These are phyloP conservation scores for Polyergus mexicanus DNA, from an alignment of 1,140 invertebrate genomes.

Conservation along the genomic window DNA sequence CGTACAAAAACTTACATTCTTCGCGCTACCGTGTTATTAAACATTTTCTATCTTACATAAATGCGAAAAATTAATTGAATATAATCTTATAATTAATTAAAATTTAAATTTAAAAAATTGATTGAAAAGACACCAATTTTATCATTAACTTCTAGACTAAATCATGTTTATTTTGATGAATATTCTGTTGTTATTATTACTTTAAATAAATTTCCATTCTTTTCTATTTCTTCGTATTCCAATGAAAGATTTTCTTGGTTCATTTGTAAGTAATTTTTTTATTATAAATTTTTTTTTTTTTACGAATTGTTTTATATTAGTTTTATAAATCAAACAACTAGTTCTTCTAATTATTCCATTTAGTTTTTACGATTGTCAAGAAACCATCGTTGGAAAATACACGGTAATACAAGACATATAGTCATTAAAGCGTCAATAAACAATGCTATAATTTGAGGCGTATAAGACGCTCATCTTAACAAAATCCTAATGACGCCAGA, in stretches of 20 bases:
- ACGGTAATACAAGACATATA: not conserved
- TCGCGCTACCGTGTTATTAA: constrained; percentile 7
- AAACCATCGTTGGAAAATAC: not conserved
- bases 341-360: not conserved
- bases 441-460: constrained; percentile 35
- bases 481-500: not conserved
- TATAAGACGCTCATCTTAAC: not conserved
- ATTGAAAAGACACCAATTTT: not conserved
- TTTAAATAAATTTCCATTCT: not conserved
- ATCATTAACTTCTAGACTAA: no score
- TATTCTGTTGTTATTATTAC: not conserved
- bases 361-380: not conserved
- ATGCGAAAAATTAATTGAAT: not conserved
- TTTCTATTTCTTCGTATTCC: not conserved
- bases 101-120: constrained; percentile 27
- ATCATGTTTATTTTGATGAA: not conserved
- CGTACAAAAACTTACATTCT: constrained; percentile 45
- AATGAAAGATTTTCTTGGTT: not conserved
- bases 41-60: not conserved
- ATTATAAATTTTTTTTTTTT: not conserved
- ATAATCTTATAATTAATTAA: not conserved
- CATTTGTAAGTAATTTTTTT: not conserved
- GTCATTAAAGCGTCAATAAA: constrained; percentile 28
- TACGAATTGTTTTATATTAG: not conserved
- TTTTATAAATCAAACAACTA: not conserved